Evolutionary conservation across 2,797 vertebrate species (phyloP).

Genomic region (Microctenopoma steveboyesi): DNA sequence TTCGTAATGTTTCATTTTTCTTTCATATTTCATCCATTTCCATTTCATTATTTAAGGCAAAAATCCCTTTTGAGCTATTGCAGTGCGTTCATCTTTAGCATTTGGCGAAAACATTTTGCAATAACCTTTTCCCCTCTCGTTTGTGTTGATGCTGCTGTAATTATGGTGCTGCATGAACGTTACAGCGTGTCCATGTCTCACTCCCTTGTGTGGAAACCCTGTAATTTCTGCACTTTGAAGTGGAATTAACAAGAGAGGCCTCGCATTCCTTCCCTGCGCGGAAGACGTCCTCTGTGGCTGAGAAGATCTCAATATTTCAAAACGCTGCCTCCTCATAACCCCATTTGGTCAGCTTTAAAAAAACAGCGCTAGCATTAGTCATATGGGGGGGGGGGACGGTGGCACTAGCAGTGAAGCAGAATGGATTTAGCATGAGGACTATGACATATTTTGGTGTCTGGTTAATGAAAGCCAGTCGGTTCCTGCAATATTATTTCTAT

Average conservation of each 20-base stretch:
- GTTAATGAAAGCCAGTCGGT: conserved; percentile 62
- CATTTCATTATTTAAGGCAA: too few relatives aligned
- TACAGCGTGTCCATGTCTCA: conserved; percentile 49
- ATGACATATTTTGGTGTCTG: conserved; percentile 56
- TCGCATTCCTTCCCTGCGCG: conserved; percentile 50
- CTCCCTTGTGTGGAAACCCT: conserved; percentile 48
- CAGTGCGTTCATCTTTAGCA: conserved; percentile 31
- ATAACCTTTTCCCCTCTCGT: not conserved
- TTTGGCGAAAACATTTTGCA: conserved; percentile 34
- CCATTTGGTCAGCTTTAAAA: conserved; percentile 37
- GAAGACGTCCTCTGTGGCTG: conserved; percentile 47
- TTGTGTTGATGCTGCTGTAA: conserved; percentile 57
- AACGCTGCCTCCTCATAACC: conserved; percentile 39
- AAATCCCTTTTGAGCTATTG: not conserved
- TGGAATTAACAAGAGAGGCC: conserved; percentile 58
- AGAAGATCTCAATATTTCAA: conserved; percentile 52
- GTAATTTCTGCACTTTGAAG: conserved; percentile 65
- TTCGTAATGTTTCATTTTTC: too few relatives aligned
- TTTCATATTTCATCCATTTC: too few relatives aligned
- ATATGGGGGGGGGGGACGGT: conserved; percentile 45
- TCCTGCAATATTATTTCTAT: conserved; percentile 55
- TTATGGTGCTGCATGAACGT: conserved; percentile 60
- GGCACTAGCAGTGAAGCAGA: conserved; percentile 22
- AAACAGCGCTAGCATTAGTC: conserved; percentile 30
- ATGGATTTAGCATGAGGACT: conserved; percentile 62